Evolutionary conservation across 1,140 invertebrate species (phyloP).

Genomic region (Zelostemma sp.): DNA sequence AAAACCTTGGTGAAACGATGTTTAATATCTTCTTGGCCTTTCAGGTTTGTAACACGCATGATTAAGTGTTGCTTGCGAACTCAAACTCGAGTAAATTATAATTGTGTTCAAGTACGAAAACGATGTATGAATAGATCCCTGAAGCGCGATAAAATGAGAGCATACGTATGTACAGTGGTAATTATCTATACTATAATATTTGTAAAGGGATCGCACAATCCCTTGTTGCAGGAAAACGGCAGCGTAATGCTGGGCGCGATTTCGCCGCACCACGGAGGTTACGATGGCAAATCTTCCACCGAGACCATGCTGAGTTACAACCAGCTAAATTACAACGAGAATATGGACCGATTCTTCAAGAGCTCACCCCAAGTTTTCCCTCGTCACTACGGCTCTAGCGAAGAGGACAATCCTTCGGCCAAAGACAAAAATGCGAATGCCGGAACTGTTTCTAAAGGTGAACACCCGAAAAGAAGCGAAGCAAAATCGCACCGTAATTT

Average conservation of each 20-base stretch:
- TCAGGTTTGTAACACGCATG: too few species aligned
- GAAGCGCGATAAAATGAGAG: too few species aligned
- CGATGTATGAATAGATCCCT: too few species aligned
- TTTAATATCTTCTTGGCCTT: too few species aligned
- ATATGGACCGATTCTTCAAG: conserved; percentile 86
- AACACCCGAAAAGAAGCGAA: background rate
- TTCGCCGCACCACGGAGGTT: conserved; percentile 86
- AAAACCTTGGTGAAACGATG: too few species aligned
- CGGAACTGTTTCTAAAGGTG: conserved; percentile 44
- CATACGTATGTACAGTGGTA: too few species aligned
- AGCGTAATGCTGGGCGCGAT: conserved; percentile 88
- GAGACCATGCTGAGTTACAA: conserved; percentile 88
- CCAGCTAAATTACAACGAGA: conserved; percentile 90
- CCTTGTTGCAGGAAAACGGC: conserved; percentile 78
- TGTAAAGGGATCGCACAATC: conserved; percentile 66
- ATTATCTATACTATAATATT: too few species aligned
- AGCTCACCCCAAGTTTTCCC: conserved; percentile 77
- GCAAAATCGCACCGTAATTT: conserved; percentile 1
- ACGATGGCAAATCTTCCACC: conserved; percentile 84
- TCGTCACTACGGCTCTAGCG: conserved; percentile 26
- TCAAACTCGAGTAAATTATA: too few species aligned
- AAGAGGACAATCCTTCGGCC: conserved; percentile 57
- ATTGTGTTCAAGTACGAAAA: too few species aligned
- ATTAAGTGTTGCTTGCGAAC: too few species aligned
- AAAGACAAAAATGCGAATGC: conserved; percentile 53